phyloP scores from a whole-genome alignment of 2,113 vertebrate genomes.

The Alaudala cheleensis region DNA sequence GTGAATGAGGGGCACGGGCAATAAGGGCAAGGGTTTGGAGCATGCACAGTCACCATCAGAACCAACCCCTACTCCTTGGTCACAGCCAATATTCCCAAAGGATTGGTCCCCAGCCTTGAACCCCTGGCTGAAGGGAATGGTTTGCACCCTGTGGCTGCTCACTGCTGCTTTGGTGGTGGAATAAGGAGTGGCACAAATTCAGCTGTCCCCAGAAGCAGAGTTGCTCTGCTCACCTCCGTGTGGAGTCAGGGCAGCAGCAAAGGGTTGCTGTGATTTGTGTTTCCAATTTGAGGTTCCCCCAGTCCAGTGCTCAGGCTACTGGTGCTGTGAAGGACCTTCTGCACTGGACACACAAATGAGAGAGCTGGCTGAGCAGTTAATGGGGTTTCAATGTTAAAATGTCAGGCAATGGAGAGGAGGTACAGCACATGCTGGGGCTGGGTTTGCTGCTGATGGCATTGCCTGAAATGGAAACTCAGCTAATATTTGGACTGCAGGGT shows the following conservation, averaged over 20 bases:
- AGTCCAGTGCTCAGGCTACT: background rate
- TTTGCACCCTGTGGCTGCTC: rapidly evolving
- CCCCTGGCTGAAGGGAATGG: background rate
- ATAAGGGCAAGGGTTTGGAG: constrained; percentile 10
- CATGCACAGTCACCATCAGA: background rate
- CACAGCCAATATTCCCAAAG: background rate
- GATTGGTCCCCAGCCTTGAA: background rate
- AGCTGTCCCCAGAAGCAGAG: background rate
- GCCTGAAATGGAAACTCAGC: constrained; percentile 34
- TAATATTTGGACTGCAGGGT: constrained; percentile 54
- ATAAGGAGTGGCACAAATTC: background rate
- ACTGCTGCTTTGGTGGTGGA: background rate
- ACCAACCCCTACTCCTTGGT: background rate
- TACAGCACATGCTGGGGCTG: background rate
- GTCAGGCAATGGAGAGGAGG: background rate
- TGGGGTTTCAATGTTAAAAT: background rate
- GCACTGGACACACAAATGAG: background rate
- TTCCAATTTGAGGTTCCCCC: background rate
- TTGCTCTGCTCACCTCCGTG: rapidly evolving
- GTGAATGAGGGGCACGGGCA: background rate
- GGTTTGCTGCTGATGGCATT: background rate
- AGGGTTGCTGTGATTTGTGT: background rate
- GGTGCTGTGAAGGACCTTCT: background rate
- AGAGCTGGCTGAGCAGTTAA: background rate
- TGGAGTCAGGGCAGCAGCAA: background rate